Percentiles rank a stretch among this genome's conserved stretches.
Conservation (phyloP, 2,888 invertebrate species). For the Dryobota labecula region DNA sequence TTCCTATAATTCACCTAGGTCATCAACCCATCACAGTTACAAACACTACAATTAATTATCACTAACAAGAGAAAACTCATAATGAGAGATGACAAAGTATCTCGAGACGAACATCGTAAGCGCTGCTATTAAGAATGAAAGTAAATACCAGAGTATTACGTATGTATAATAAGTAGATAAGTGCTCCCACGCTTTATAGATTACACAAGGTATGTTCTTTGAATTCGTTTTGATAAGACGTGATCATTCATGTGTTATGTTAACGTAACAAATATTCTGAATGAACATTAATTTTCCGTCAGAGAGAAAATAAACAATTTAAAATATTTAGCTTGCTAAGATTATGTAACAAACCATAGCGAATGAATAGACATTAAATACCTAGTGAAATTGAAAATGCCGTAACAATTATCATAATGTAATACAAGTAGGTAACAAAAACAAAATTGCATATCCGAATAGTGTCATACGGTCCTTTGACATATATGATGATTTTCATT, state of each 20-base stretch:
- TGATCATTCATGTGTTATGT: slow-evolving; percentile 28
- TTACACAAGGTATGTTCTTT: slow-evolving; percentile 21
- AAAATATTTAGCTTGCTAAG: too few species aligned
- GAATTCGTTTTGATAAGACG: slow-evolving; percentile 43
- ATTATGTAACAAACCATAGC: slow-evolving; percentile 1
- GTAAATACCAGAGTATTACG: slow-evolving; percentile 50
- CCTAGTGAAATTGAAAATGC: not conserved
- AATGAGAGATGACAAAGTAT: slow-evolving; percentile 39
- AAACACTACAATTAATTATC: slow-evolving; percentile 23
- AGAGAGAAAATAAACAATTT: too few species aligned
- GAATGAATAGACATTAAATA: not conserved
- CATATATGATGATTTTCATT: not conserved
- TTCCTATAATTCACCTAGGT: not conserved
- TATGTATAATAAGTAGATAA: slow-evolving; percentile 28
- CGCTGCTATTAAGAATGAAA: slow-evolving; percentile 47
- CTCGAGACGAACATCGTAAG: slow-evolving; percentile 11
- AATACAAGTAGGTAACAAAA: too few species aligned
- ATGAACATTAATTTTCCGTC: slow-evolving; percentile 16
- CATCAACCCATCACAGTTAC: not conserved
- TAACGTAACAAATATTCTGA: slow-evolving; percentile 12
- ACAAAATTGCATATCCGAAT: too few species aligned
- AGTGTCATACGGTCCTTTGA: not conserved
- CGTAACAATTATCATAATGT: not conserved
- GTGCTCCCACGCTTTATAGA: slow-evolving; percentile 42
- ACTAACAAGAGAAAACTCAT: slow-evolving; percentile 31